These are phyloP conservation scores for Epizoanthus ramosus DNA, from an alignment of 92 coral and sea anemone genomes.

Conservation along the genomic window DNA sequence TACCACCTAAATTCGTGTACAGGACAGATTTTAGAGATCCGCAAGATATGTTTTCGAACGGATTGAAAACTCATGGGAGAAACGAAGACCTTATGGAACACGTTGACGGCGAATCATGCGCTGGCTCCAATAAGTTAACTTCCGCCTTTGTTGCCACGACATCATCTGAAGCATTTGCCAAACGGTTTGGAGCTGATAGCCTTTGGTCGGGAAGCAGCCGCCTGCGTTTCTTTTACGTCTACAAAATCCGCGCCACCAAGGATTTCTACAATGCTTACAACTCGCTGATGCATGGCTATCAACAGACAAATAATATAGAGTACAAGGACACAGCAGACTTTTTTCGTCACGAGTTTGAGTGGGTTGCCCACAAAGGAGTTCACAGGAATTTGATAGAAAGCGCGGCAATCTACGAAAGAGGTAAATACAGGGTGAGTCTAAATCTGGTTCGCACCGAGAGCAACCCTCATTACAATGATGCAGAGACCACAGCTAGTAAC, in stretches of 20 bases:
- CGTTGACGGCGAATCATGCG: slow-evolving; percentile 1
- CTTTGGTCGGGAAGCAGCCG: neutral
- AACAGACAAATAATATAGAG: neutral
- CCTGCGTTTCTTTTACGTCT: neutral
- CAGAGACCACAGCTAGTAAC: neutral
- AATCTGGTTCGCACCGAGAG: neutral
- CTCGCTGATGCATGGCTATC: slow-evolving; percentile 2
- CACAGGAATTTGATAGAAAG: neutral
- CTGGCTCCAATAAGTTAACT: neutral
- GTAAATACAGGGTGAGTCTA: neutral
- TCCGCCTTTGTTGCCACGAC: slow-evolving; percentile 23
- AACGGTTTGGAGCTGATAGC: slow-evolving; percentile 2
- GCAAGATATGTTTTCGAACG: neutral
- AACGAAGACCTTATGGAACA: slow-evolving; percentile 1
- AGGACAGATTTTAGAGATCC: slow-evolving; percentile 21
- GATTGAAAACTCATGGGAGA: slow-evolving; percentile 1
- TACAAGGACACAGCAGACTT: neutral
- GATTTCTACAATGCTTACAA: slow-evolving; percentile 12
- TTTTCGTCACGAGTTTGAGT: slow-evolving; percentile 8
- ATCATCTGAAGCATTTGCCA: neutral
- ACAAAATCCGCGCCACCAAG: neutral
- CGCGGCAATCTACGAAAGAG: neutral
- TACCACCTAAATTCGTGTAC: slow-evolving; percentile 4
- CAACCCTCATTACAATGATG: neutral
- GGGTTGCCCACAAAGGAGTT: neutral